Evolutionary conservation across 2,113 vertebrate species (phyloP), one percentile per base, ranked within the genome.

Genomic region (Euleptes europaea): DNA sequence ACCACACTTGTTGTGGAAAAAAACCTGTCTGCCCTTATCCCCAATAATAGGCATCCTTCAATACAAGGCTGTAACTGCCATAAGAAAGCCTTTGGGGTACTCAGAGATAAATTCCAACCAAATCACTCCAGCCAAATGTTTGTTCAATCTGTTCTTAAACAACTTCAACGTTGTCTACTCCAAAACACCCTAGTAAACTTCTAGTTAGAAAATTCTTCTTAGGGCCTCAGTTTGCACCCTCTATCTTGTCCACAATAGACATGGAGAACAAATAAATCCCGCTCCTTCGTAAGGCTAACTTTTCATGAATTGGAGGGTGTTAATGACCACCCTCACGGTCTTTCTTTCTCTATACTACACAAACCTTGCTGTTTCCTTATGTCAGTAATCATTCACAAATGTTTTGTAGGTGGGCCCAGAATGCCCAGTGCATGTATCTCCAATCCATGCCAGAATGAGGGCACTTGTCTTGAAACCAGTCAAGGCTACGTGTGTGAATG

Each of bases 401-500:
- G 42, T 77, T 90, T 90, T 84, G 23, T 93, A 97, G 96, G 93
- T 2, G 93, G 86, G 23, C 90, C 79, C 67, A 88, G 66, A 0
- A 0, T 85, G 76, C 88, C 94, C 0, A 67, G 92, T 0, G 81
- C 93, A 60, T 97, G 96, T 92, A 92, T 95, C 42, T 96, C 95
- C 1, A 89, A 91, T 3, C 97, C 96, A 0, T 97, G 97, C 92
- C 96, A 95, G 87, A 97, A 97, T 0, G 93, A 94, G 0, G 97
- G 96, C 73, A 96, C 92, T 81, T 97, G 97, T 40, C 90, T 96
- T 91, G 95, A 95, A 14, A 94, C 88, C 0, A 96, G 95, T 14
- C 85, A 74, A 54, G 97, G 97, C 86, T 98, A 97, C 23, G 74
- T 97, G 89, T 99, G 98, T 38, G 95, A 97, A 65, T 99, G 98